Conservation (phyloP, 2,888 invertebrate genomes). For the Cantharis rustica region DNA sequence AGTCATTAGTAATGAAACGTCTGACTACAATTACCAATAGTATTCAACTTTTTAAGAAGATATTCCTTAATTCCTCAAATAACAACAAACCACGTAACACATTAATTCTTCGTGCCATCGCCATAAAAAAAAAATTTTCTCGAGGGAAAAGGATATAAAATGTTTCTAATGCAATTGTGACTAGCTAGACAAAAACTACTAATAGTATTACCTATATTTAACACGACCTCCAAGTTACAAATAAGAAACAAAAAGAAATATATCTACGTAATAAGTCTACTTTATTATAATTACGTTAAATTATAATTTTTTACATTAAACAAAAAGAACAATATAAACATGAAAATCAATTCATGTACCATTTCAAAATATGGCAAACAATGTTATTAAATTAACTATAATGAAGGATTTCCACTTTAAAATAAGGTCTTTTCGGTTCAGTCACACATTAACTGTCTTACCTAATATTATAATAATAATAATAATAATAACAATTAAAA, state of each 20-base stretch:
- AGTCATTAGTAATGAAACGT: no score
- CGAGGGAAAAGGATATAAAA: not conserved
- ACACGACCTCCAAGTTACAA: not conserved
- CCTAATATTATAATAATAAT: conserved; percentile 21
- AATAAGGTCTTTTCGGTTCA: conserved; percentile 13
- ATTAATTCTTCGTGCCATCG: not conserved
- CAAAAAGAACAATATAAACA: not conserved
- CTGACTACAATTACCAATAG: no score
- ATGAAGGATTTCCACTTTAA: not conserved
- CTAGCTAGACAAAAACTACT: not conserved
- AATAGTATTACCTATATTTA: not conserved
- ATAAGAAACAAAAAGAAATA: not conserved
- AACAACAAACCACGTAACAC: no score
- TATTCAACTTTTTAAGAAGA: no score
- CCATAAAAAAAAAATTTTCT: no score
- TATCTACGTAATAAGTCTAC: not conserved
- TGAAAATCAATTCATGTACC: not conserved
- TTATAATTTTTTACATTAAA: not conserved
- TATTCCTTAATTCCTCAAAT: no score
- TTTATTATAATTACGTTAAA: not conserved
- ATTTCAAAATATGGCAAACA: conserved; percentile 23
- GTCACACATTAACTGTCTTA: conserved; percentile 16
- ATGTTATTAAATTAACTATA: conserved; percentile 10
- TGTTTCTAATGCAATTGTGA: not conserved
- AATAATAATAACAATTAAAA: conserved; percentile 11